These are phyloP conservation scores for Hestina assimilis DNA, from an alignment of 1,140 invertebrate genomes.

Conservation along the genomic window DNA sequence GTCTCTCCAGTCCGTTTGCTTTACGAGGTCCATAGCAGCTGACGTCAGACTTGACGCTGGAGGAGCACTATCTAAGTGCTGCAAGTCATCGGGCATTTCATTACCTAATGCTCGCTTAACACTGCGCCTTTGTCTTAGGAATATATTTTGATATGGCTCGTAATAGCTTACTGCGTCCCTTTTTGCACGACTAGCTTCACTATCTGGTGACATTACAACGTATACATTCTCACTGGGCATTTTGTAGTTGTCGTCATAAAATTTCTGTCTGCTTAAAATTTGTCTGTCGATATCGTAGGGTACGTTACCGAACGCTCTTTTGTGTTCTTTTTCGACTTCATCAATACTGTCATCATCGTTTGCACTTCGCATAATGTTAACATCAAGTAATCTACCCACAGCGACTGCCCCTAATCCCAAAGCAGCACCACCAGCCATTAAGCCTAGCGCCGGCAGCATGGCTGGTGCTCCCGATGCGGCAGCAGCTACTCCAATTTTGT, in stretches of 20 bases:
- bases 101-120: conserved; percentile 59
- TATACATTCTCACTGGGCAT: conserved; percentile 76
- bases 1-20: conserved; percentile 82
- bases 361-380: conserved; percentile 80
- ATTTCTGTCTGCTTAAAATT: conserved; percentile 64
- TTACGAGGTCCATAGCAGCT: conserved; percentile 60
- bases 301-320: conserved; percentile 72
- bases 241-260: conserved; percentile 74
- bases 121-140: conserved; percentile 50
- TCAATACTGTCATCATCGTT: conserved; percentile 63
- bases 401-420: conserved; percentile 88
- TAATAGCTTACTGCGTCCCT: conserved; percentile 49
- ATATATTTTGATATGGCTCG: conserved; percentile 38
- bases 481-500: conserved; percentile 84
- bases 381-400: conserved; percentile 85
- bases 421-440: conserved; percentile 88
- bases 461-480: conserved; percentile 78
- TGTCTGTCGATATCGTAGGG: conserved; percentile 70
- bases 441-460: conserved; percentile 85
- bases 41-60: conserved; percentile 52
- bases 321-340: conserved; percentile 79
- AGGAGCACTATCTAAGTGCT: conserved; percentile 77
- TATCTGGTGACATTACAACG: conserved; percentile 70
- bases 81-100: conserved; percentile 74
- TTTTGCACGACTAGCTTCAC: conserved; percentile 45